These are phyloP conservation scores for Seira sanloemensis DNA, from an alignment of 2,888 invertebrate genomes.

Conservation along the genomic window DNA sequence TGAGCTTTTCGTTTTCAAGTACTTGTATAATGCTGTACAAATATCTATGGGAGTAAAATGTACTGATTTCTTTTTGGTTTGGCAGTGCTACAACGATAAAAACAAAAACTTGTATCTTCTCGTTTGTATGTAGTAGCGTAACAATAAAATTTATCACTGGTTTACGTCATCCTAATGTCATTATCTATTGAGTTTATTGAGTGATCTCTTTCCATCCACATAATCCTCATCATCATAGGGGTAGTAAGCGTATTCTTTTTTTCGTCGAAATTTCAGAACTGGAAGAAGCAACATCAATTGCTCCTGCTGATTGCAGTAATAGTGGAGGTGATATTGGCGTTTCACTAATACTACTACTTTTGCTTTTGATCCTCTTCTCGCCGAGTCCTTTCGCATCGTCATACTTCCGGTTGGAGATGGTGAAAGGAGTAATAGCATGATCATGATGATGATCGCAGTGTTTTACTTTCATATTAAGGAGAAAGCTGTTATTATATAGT, in stretches of 20 bases:
- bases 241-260: conserved; percentile 53
- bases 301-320: not conserved
- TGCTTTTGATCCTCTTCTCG: not conserved
- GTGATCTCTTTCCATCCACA: not conserved
- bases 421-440: not conserved
- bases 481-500: not conserved
- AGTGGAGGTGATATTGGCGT: not conserved
- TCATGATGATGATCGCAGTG: not conserved
- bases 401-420: not conserved
- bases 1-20: too few species aligned
- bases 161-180: not conserved
- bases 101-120: too few species aligned
- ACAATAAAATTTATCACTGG: too few species aligned
- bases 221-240: not conserved
- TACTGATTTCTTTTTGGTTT: too few species aligned
- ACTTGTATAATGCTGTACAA: too few species aligned
- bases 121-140: too few species aligned
- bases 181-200: not conserved
- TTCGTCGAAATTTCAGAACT: conserved; percentile 49
- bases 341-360: not conserved
- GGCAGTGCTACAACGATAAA: too few species aligned
- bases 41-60: too few species aligned
- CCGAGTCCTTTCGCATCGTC: not conserved
- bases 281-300: not conserved
- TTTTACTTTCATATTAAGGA: not conserved